Evolutionary conservation across 2,797 vertebrate genomes (phyloP).

Genomic region (Microtus obscurus): DNA sequence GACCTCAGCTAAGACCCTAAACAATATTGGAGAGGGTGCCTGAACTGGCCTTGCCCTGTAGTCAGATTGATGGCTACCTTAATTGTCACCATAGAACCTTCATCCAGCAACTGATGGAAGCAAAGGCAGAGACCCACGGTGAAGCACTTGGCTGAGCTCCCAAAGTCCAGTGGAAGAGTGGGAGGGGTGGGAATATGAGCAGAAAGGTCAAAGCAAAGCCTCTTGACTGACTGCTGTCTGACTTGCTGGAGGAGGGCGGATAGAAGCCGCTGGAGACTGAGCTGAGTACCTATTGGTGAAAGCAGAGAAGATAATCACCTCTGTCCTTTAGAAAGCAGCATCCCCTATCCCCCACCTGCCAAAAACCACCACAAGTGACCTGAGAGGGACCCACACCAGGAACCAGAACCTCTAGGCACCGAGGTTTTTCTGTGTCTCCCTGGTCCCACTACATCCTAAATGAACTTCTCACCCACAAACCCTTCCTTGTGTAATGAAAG

Average conservation of each 20-base stretch:
- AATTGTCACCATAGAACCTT: no score
- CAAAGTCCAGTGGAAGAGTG: no score
- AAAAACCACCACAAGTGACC: background rate
- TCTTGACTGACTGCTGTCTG: background rate
- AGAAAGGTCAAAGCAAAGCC: background rate
- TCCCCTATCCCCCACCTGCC: accelerated
- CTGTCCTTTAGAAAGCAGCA: background rate
- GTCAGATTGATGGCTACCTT: no score
- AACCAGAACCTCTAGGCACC: background rate
- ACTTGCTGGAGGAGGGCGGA: background rate
- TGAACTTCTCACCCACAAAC: background rate
- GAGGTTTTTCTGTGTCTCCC: background rate
- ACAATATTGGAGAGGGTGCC: no score
- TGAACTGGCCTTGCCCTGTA: no score
- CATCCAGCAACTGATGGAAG: no score
- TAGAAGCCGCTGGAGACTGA: background rate
- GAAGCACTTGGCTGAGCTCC: no score
- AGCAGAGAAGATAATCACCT: background rate
- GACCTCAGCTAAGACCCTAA: no score
- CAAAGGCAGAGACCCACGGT: no score
- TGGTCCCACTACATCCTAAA: background rate
- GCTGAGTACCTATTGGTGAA: background rate
- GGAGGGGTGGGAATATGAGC: no score
- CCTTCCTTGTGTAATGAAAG: background rate
- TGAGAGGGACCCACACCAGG: background rate